Base-by-base conservation (phyloP, 2,888 invertebrate genomes). In the Brenthis ino region DNA sequence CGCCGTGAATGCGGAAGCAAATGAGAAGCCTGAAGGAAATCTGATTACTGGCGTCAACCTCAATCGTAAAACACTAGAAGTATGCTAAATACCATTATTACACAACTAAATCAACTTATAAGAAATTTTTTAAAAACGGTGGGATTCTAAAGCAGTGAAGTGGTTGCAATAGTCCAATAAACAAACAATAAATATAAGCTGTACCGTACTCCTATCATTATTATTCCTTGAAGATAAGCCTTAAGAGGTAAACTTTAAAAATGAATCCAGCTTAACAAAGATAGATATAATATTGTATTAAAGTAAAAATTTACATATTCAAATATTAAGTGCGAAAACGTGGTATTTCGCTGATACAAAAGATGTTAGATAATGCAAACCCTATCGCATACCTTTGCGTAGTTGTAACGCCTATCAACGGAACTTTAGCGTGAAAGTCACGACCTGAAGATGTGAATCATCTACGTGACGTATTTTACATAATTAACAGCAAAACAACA, bases 11-110 rank as follows among this genome's bases (percentile, higher is more conserved):
- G 85, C 86, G 89, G 88, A 89, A 88, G 83, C 82, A 84, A 84
- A 79, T 82, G 80, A 80, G 82, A 80, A 81, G 84, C 84, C 85
- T 82, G 81, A 84, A 89, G 85, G 84, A 85, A 82, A 89, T 89
- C 87, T 86, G 88, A 89, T 90, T 85, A 82, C 81, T 83, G 80
- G 68, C 81, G 83, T 85, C 85, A 82, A 82, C 82, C 73, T 76
- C 77, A 77, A 77, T 67, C 61, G 48, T 56, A 60, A 60, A 50
- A 60, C 48, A 60, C 58, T 50, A 24, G 48, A 50, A 60, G 48
- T 60, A 48, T 58, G 28, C 48, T 60, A 60, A 60, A 48, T 60
- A 48, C 5, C 5, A 14, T 50, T 60, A 63, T 63, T 57, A 65
- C 24, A 55, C n/a, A n/a, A 47, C 14, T 14, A 14, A 2, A 5